Evolutionary conservation across 2,888 invertebrate species (phyloP), one percentile per base, ranked within the genome.

Genomic region (Chrysolina oricalcia): DNA sequence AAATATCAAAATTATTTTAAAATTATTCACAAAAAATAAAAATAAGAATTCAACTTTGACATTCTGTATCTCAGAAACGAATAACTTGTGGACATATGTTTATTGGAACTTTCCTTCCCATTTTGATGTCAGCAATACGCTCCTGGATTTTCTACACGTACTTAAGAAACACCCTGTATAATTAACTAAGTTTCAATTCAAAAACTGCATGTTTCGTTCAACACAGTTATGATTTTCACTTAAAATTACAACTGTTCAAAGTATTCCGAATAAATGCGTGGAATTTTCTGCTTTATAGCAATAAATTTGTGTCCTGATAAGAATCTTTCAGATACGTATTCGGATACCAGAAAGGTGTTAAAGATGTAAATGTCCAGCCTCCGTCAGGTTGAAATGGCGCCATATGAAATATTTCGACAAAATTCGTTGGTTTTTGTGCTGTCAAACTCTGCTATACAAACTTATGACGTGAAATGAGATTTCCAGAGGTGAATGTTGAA

Each of bases 331-430:
- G 21, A 53, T 53, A 21, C 21, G 53, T 53, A 66, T 40, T 65
- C 43, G 59, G 73, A 76, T 78, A 72, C 71, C 19, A 48, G 35
- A 27, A 72, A 76, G 74, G 76, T 78, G 76, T 76, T 56, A 27
- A 73, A 74, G 74, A 74, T 78, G 78, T 74, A 76, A 78, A 78
- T 65, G 74, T 74, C 72, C 72, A 78, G 72, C 73, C 74, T 77
- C 76, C 68, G 50, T 73, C 73, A 68, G 41, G 71, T 70, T 64
- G 53, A 41, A 56, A 66, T 19, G 72, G 70, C 77, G 72, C 70
- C 76, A 78, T 50, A 19, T 68, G 41, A 68, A 68, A 27, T 40
- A 68, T 66, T 19, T 15, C 27, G 0, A 35, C 15, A 15, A 62
- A 46, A 46, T n/a, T 46, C n/a, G 46, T 15, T n/a, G 35, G 35